Percentiles rank a stretch among this genome's conserved stretches.
phyloP scores from a whole-genome alignment of 2,888 invertebrate species.

The Ectobius pallidus region DNA sequence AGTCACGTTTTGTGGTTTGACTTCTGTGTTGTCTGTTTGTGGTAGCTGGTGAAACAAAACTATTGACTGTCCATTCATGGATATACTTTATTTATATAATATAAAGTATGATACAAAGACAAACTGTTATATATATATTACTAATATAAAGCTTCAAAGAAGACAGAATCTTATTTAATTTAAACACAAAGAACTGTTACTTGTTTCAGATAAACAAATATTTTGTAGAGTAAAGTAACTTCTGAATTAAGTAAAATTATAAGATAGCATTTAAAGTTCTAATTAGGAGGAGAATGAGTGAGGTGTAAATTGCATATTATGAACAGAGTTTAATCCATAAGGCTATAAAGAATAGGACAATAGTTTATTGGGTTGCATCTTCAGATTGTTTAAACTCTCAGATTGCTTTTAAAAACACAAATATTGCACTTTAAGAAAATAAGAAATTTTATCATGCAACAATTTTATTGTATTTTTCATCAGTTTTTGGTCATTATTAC shows the following conservation, averaged over 20 bases:
- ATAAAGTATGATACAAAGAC: slow-evolving; percentile 8
- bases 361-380: not conserved
- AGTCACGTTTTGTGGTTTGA: not conserved
- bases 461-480: slow-evolving; percentile 12
- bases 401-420: not conserved
- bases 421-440: not conserved
- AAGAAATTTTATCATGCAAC: not conserved
- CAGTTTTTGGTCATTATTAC: slow-evolving; percentile 1
- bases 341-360: not conserved
- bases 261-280: slow-evolving; percentile 7
- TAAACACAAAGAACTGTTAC: not conserved
- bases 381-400: not conserved
- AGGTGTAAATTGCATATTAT: not conserved
- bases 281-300: not conserved
- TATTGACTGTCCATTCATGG: slow-evolving; percentile 5
- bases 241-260: not conserved
- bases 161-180: slow-evolving; percentile 11
- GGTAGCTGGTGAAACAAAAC: not conserved
- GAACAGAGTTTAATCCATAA: not conserved
- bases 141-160: slow-evolving; percentile 3
- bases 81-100: slow-evolving; percentile 16
- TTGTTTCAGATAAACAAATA: slow-evolving; percentile 16
- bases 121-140: slow-evolving; percentile 18
- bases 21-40: not conserved
- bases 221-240: slow-evolving; percentile 17